Conservation (phyloP, 2,113 vertebrate species). For the Taxidea taxus region DNA sequence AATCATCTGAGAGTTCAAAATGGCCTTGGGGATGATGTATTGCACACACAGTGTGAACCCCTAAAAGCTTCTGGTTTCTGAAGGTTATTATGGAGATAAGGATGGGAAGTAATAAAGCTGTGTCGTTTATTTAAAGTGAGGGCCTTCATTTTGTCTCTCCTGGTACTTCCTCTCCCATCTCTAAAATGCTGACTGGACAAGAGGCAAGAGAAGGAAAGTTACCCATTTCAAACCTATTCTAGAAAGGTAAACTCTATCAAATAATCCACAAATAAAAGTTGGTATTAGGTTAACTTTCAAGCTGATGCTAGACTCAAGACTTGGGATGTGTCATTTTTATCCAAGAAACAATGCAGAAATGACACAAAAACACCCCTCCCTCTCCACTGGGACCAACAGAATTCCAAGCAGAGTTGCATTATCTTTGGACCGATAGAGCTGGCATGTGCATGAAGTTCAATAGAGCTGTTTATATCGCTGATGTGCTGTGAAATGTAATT, state of each 20-base stretch:
- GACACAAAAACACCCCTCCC: background rate
- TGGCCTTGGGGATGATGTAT: background rate
- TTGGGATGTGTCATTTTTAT: background rate
- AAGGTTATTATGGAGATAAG: conserved; percentile 24
- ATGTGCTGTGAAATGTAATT: conserved; percentile 42
- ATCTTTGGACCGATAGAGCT: background rate
- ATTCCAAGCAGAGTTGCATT: background rate
- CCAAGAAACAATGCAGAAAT: background rate
- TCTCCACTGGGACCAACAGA: background rate
- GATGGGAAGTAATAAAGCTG: conserved; percentile 46
- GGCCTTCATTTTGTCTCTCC: background rate
- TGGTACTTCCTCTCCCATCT: background rate
- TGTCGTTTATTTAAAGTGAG: conserved; percentile 34
- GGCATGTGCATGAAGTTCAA: background rate
- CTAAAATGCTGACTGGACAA: conserved; percentile 29
- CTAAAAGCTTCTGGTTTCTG: conserved; percentile 49
- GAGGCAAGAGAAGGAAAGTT: background rate
- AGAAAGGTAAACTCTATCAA: conserved; percentile 23
- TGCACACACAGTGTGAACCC: background rate
- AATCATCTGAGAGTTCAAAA: conserved; percentile 12
- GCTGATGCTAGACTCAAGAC: background rate
- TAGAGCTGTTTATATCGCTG: background rate
- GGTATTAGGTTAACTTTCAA: conserved; percentile 11
- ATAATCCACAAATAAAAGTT: conserved; percentile 15
- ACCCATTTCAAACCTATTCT: background rate